These are phyloP conservation scores for Epinephelus cyanopodus DNA, from an alignment of 2,113 vertebrate genomes.

Conservation along the genomic window DNA sequence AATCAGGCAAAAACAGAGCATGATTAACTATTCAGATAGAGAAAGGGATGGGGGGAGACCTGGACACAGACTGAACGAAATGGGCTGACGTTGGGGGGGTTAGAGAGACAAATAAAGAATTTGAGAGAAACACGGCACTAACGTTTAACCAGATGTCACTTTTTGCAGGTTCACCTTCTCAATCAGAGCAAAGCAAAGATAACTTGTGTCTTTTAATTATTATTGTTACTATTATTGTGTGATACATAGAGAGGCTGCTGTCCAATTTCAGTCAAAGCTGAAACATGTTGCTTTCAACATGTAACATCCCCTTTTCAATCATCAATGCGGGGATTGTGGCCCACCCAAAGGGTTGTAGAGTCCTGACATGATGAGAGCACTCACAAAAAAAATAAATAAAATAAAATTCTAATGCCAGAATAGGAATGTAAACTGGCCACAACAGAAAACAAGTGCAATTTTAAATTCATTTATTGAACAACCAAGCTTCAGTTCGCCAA, in stretches of 20 bases:
- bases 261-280: slow-evolving; percentile 21
- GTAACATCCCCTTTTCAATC: not conserved
- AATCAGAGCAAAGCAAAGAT: not conserved
- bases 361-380: too few relatives aligned
- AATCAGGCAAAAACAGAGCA: slow-evolving; percentile 60
- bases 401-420: too few relatives aligned
- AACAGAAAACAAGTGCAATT: too few relatives aligned
- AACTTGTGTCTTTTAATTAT: not conserved
- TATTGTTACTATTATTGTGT: not conserved
- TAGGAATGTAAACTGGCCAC: too few relatives aligned
- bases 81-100: not conserved
- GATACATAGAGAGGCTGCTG: not conserved
- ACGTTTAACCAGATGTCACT: slow-evolving; percentile 31
- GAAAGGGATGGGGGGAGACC: slow-evolving; percentile 14
- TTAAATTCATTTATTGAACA: too few relatives aligned
- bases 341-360: too few relatives aligned
- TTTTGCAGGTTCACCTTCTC: slow-evolving; percentile 34
- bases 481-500: too few relatives aligned
- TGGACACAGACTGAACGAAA: not conserved
- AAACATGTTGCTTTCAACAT: slow-evolving; percentile 5
- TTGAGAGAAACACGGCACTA: not conserved
- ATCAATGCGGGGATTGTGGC: too few relatives aligned
- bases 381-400: too few relatives aligned
- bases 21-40: slow-evolving; percentile 46
- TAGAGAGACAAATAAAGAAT: slow-evolving; percentile 8